Conservation (phyloP, 2,888 invertebrate genomes). For the Cotesia congregata region DNA sequence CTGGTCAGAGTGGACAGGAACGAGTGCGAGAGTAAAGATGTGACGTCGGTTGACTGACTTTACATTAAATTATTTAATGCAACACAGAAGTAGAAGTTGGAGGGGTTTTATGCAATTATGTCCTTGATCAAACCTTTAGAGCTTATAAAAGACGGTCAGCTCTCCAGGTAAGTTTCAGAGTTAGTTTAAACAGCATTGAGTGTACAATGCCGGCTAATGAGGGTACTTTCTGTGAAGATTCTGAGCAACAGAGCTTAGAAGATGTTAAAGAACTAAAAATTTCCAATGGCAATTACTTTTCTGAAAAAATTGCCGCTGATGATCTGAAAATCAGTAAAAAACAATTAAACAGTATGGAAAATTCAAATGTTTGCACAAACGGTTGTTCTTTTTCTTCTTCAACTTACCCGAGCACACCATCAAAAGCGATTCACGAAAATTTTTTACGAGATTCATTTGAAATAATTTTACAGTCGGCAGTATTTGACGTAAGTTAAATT, state of each 20-base stretch:
- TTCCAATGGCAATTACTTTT: slow-evolving; percentile 18
- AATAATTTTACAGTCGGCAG: slow-evolving; percentile 80
- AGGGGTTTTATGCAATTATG: slow-evolving; percentile 52
- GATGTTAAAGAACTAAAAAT: not conserved
- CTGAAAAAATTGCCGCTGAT: slow-evolving; percentile 23
- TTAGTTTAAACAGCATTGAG: slow-evolving; percentile 43
- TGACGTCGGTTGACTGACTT: not conserved
- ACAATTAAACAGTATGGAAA: slow-evolving; percentile 2
- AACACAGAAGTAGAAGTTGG: slow-evolving; percentile 23
- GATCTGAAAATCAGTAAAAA: slow-evolving; percentile 22
- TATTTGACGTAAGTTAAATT: slow-evolving; percentile 74
- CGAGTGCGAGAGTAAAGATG: not conserved
- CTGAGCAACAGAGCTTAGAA: slow-evolving; percentile 43
- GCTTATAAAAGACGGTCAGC: slow-evolving; percentile 65
- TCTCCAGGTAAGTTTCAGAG: slow-evolving; percentile 54
- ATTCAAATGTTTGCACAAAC: not conserved
- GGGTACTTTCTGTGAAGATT: slow-evolving; percentile 51
- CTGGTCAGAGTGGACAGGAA: not conserved
- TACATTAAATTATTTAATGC: slow-evolving; percentile 13
- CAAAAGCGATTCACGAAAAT: slow-evolving; percentile 77
- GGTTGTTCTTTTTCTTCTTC: not conserved
- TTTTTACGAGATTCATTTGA: slow-evolving; percentile 82
- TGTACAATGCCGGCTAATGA: slow-evolving; percentile 60
- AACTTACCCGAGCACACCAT: slow-evolving; percentile 73
- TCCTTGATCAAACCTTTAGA: slow-evolving; percentile 62